Evolutionary conservation across 2,113 vertebrate genomes (phyloP).

Genomic region (Apteryx mantelli): DNA sequence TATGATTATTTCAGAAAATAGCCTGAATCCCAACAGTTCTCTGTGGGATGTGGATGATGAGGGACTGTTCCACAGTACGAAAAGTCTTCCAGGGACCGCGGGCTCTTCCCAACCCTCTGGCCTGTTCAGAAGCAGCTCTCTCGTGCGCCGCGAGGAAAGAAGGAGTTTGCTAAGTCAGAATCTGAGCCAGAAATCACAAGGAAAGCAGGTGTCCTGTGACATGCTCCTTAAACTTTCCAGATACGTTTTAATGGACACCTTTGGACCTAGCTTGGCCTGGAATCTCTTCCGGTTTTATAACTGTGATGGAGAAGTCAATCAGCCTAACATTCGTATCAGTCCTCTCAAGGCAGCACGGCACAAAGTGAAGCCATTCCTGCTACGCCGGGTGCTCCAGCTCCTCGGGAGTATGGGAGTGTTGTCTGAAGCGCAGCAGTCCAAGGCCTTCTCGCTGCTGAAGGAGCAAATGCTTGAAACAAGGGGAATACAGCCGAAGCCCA

Average conservation of each 20-base stretch:
- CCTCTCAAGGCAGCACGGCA: constrained; percentile 15
- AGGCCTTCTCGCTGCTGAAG: constrained; percentile 3
- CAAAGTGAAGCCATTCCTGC: constrained; percentile 8
- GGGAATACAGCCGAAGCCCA: neutral
- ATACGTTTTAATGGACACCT: constrained; percentile 22
- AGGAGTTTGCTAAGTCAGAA: constrained; percentile 7
- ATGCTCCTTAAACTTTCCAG: constrained; percentile 37
- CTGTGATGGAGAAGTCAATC: constrained; percentile 22
- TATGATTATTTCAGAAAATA: constrained; percentile 47
- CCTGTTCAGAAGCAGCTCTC: neutral
- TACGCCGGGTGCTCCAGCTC: neutral
- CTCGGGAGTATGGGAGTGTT: neutral
- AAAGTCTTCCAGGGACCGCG: neutral
- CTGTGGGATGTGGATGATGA: neutral
- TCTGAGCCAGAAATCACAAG: neutral
- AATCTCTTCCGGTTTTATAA: constrained; percentile 29
- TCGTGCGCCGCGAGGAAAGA: neutral
- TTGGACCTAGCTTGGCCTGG: constrained; percentile 36
- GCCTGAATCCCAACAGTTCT: constrained; percentile 1
- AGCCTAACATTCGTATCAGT: neutral
- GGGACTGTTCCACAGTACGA: neutral
- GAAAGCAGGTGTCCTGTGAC: constrained; percentile 19
- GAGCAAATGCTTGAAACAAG: neutral
- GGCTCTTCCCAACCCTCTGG: neutral
- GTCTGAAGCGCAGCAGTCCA: constrained; percentile 18